Conservation (phyloP, 2,888 invertebrate genomes). For the Brenthis hecate region DNA sequence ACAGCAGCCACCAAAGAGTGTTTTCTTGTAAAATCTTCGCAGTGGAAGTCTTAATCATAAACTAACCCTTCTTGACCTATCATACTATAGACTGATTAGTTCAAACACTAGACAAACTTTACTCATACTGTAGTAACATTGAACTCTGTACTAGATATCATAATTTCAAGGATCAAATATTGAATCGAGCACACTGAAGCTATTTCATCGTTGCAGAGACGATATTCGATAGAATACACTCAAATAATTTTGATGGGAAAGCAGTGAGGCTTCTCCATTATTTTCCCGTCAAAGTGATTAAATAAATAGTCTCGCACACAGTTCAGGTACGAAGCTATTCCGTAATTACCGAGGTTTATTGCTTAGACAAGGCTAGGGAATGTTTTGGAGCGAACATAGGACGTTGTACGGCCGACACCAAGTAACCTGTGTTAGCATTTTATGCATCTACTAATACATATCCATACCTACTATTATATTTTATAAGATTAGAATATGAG, state of each 20-base stretch:
- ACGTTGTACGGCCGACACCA: slow-evolving; percentile 46
- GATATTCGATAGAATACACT: slow-evolving; percentile 57
- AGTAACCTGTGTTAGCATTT: slow-evolving; percentile 54
- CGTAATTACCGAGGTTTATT: slow-evolving; percentile 78
- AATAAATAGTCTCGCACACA: slow-evolving; percentile 73
- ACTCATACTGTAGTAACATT: slow-evolving; percentile 11
- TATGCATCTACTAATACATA: slow-evolving; percentile 39
- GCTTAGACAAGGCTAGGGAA: slow-evolving; percentile 67
- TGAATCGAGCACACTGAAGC: slow-evolving; percentile 54
- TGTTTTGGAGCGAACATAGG: slow-evolving; percentile 57
- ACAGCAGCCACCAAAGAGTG: no score
- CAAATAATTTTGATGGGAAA: slow-evolving; percentile 57
- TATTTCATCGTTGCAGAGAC: slow-evolving; percentile 57
- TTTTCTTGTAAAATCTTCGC: background rate
- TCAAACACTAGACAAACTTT: slow-evolving; percentile 4
- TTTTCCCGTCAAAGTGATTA: slow-evolving; percentile 81
- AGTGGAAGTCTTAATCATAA: slow-evolving; percentile 5
- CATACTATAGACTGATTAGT: slow-evolving; percentile 13
- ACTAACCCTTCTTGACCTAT: slow-evolving; percentile 10
- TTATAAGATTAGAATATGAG: background rate
- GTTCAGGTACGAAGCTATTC: slow-evolving; percentile 72
- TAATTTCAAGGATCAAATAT: slow-evolving; percentile 48
- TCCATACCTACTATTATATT: background rate
- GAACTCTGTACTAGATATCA: slow-evolving; percentile 15
- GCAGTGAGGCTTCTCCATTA: slow-evolving; percentile 63